phyloP scores from a whole-genome alignment of 1,140 invertebrate genomes.

The Achroia grisella region DNA sequence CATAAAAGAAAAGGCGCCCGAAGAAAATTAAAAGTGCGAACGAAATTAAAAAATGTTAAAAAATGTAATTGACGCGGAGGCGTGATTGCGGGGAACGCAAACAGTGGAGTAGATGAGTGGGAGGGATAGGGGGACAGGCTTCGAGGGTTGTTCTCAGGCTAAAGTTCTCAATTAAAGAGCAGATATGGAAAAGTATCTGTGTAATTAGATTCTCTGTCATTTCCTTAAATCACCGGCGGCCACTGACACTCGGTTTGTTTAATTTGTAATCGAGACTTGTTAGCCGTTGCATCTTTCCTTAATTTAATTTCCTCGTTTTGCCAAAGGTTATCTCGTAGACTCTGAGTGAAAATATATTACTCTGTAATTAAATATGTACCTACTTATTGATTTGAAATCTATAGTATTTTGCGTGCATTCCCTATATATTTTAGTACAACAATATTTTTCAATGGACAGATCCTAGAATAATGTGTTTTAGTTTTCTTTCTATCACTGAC shows the following conservation, averaged over 20 bases:
- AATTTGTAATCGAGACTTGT: slow-evolving; percentile 72
- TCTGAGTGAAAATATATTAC: slow-evolving; percentile 30
- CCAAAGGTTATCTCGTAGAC: slow-evolving; percentile 28
- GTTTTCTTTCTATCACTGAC: too few species aligned
- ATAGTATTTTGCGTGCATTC: too few species aligned
- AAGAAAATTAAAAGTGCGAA: slow-evolving; percentile 69
- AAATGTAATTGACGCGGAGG: slow-evolving; percentile 69
- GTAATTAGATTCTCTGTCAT: slow-evolving; percentile 72
- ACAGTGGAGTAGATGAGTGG: slow-evolving; percentile 22
- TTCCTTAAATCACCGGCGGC: slow-evolving; percentile 60
- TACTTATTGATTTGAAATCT: too few species aligned
- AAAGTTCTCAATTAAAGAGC: slow-evolving; percentile 69
- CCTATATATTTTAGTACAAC: too few species aligned
- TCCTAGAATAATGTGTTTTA: too few species aligned
- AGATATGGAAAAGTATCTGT: slow-evolving; percentile 53
- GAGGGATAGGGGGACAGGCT: slow-evolving; percentile 12
- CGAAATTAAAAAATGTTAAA: slow-evolving; percentile 71
- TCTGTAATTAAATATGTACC: too few species aligned
- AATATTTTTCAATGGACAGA: too few species aligned
- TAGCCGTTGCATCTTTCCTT: slow-evolving; percentile 46
- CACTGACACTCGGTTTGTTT: slow-evolving; percentile 59
- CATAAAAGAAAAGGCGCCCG: slow-evolving; percentile 63
- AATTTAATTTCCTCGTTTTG: slow-evolving; percentile 51
- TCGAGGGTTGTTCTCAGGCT: slow-evolving; percentile 5
- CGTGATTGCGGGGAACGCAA: slow-evolving; percentile 47